Evolutionary conservation across 2,113 vertebrate genomes (phyloP), one percentile per base, ranked within the genome.

Genomic region (Trichomycterus rosablanca): DNA sequence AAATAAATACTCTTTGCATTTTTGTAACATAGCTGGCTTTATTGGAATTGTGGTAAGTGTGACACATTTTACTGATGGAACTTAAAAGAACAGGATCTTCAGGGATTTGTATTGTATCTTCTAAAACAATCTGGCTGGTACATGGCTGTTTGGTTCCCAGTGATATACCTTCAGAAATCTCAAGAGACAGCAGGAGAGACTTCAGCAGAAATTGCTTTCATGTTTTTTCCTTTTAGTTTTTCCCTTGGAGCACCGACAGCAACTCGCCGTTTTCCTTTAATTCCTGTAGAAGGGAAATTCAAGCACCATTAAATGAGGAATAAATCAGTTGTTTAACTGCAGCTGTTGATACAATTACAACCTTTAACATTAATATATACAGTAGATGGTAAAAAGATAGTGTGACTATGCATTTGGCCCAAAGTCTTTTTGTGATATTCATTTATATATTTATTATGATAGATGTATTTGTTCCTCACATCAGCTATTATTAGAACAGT

Each of bases 201-300:
- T 8, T 54, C 48, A 24, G 23, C 20, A 42, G 39, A 39, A 22
- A 49, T 19, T 28, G 49, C 42, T 63, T 53, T 59, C 35, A 9
- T 24, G 28, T 15, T 30, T 18, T 20, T 12, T 3, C 8, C 24
- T 18, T 7, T 20, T 53, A 77, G 1, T 69, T 78, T 51, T 83
- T 79, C 3, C 81, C 83, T 63, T 68, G 84, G 58, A 89, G 74
- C 35, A 79, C 76, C 0, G 84, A 74, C 1, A 57, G 69, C 50
- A 89, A 81, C 22, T 88, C 87, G 14, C 87, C 83, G 1, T 72
- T 84, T 68, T 84, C 85, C 66, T 80, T 76, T 59, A 89, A 81
- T 72, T 89, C 87, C 79, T 79, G 72, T 37, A 10, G 12, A 8
- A 3, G 3, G 7, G 11, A 10, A 37, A 4, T 12, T 37, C 34